Conservation (phyloP, 2,888 invertebrate genomes). For the Parnassius mnemosyne region DNA sequence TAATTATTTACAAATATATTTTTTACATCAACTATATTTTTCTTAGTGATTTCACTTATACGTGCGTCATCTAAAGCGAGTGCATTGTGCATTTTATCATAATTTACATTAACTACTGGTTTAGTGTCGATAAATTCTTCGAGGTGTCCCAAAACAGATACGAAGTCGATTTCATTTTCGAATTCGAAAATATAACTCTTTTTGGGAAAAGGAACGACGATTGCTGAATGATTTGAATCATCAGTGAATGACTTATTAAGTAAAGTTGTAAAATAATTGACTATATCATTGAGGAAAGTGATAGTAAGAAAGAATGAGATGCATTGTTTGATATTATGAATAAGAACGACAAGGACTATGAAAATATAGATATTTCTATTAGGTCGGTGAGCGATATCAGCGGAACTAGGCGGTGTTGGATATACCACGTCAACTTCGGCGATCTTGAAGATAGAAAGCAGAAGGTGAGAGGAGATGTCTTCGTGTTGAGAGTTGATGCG, state of each 20-base stretch:
- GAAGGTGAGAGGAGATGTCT: conserved; percentile 91
- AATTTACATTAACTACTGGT: conserved; percentile 59
- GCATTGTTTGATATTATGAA: conserved; percentile 49
- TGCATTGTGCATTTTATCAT: conserved; percentile 58
- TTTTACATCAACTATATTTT: conserved; percentile 56
- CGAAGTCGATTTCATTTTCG: conserved; percentile 45
- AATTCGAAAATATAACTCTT: conserved; percentile 60
- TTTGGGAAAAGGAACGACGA: conserved; percentile 54
- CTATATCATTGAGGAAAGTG: conserved; percentile 45
- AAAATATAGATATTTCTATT: conserved; percentile 51
- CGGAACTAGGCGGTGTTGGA: conserved; percentile 83
- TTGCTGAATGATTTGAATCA: conserved; percentile 39
- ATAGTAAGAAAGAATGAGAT: conserved; percentile 37
- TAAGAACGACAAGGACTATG: conserved; percentile 53
- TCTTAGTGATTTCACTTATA: conserved; percentile 54
- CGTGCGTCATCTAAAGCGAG: conserved; percentile 73
- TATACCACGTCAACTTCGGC: conserved; percentile 94
- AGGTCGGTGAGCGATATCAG: conserved; percentile 53
- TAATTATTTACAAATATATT: conserved; percentile 62
- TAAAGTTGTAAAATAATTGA: conserved; percentile 70
- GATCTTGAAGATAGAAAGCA: conserved; percentile 94
- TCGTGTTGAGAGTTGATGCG: conserved; percentile 92
- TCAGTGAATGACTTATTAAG: conserved; percentile 40
- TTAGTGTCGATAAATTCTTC: conserved; percentile 63
- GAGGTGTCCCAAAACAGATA: conserved; percentile 69